Base-by-base conservation (phyloP, 2,113 vertebrate genomes). In the Dendrocopos noguchii region DNA sequence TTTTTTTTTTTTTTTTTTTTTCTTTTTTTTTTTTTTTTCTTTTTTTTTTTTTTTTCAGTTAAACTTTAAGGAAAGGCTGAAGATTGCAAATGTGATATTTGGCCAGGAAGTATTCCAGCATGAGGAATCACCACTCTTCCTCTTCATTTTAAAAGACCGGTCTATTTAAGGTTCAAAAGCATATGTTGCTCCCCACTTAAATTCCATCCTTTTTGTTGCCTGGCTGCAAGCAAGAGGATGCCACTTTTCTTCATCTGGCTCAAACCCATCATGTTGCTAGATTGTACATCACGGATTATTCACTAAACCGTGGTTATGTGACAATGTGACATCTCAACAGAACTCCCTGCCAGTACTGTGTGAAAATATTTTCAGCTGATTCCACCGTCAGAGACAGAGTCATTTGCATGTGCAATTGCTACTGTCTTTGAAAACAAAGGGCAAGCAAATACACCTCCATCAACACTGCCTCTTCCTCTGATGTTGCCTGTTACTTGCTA, bases 41-140 rank as follows among this genome's bases (percentile, higher is more conserved):
- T 6, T 56, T 33, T 70, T 25, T 79, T 28, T 68, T 29, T 74
- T 34, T 20, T 5, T 5, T 1, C 67, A 44, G 57, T 75, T 94
- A 91, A 95, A 96, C 87, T 94, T 95, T 90, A 85, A 65, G 65
- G 79, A 90, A 95, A 95, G 79, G 87, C 91, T 93, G 89, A 90
- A 73, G 96, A 94, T 92, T 96, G 89, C 93, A 95, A 96, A 96
- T 96, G 95, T 94, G 95, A 57, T 96, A 95, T 96, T 96, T 91
- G 89, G 50, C 84, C 83, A 72, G 93, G 89, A 94, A 95, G 80
- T 87, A 82, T 86, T 92, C 90, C 88, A 93, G 90, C 76, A 73
- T 18, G 89, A 95, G 93, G 91, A 95, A 28, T 72, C 87, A 89
- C 93, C 57, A 2, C 75, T 85, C 73, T 94, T 92, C 84, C 91